A percentile compares a stretch with the other conserved stretches of the same genome.
Evolutionary conservation across 2,797 vertebrate genomes (phyloP).

Genomic region (Antennarius maculatus): DNA sequence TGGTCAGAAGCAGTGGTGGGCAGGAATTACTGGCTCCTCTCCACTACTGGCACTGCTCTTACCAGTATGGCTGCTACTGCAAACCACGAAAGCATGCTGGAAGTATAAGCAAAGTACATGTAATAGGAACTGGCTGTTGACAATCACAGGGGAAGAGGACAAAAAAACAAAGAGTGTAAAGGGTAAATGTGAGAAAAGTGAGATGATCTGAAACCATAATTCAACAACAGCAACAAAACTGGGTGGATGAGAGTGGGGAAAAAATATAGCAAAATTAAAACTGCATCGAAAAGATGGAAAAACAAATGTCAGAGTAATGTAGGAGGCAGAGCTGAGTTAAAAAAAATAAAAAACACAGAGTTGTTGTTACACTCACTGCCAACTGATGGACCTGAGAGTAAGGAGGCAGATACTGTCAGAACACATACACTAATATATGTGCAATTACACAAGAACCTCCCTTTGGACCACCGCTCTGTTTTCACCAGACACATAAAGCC

Average conservation of each 20-base stretch:
- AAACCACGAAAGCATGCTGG: conserved; percentile 51
- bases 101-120: conserved; percentile 36
- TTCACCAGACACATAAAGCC: conserved; percentile 50
- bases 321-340: background rate
- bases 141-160: conserved; percentile 6
- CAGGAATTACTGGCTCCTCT: conserved; percentile 61
- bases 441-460: conserved; percentile 17
- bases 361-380: conserved; percentile 17
- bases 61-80: conserved; percentile 38
- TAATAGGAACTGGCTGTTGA: conserved; percentile 6
- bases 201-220: background rate
- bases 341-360: background rate
- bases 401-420: conserved; percentile 11
- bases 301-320: background rate
- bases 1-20: conserved; percentile 53
- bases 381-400: conserved; percentile 3
- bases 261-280: background rate
- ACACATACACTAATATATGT: background rate
- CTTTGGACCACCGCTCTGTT: conserved; percentile 28
- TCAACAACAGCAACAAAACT: background rate
- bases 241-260: background rate
- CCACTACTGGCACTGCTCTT: conserved; percentile 39
- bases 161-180: background rate
- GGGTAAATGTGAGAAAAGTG: conserved; percentile 3
- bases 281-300: background rate